Base-by-base conservation (phyloP, 2,888 invertebrate genomes). In the Pheosia tremula region DNA sequence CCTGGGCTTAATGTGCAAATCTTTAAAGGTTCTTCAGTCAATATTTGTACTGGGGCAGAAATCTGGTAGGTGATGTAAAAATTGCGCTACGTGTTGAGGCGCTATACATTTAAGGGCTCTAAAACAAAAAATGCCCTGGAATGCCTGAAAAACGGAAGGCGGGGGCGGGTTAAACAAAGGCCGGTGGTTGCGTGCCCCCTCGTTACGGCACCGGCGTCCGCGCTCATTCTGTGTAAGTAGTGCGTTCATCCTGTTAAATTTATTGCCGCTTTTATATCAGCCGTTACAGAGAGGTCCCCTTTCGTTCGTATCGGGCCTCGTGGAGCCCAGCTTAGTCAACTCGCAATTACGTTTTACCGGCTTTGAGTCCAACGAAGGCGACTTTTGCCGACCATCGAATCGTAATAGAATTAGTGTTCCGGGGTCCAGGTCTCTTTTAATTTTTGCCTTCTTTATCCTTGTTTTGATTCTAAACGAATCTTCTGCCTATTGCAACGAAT, bases 181-280 rank as follows among this genome's bases (percentile, higher is more conserved):
- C 72, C 80, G 81, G 80, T 75, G 84, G 85, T 85, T 81, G 86
- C 85, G 86, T 86, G 85, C 84, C 86, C 86, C 89, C 90, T 90
- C 88, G 89, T 88, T 89, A 89, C 85, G 87, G 85, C 85, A 83
- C 85, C 76, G 74, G 79, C 86, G 84, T 85, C 85, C 87, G 85
- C 86, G 87, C 89, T 86, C 88, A 85, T 86, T 87, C 88, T 87
- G 84, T 90, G 89, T 91, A 93, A 92, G 91, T 92, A 92, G 92
- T 92, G 91, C 90, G 93, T 93, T 92, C 91, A 93, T 93, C 92
- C 93, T 91, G 91, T 90, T 90, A 90, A 93, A 93, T 93, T 93
- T 93, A 93, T 93, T 91, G 91, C 89, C 88, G 91, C 92, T 92
- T 92, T 92, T 93, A 93, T 93, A 93, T 93, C 91, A 90, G 89